Evolutionary conservation across 2,797 vertebrate species (phyloP).

Genomic region (Halcyon chelicuti): DNA sequence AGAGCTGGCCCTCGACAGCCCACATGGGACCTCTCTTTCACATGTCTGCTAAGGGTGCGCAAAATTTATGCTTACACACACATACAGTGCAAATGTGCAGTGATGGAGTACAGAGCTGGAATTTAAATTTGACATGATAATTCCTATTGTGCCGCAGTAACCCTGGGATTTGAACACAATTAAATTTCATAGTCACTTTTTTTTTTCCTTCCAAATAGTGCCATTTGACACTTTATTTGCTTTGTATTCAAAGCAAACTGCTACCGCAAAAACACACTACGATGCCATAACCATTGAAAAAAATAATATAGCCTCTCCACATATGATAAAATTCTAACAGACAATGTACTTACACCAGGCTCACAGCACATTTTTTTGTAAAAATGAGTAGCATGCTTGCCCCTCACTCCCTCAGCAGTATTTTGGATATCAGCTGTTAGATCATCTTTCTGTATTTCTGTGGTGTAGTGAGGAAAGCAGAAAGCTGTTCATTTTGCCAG

Average conservation of each 20-base stretch:
- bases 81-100: not conserved
- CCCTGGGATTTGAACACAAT: not conserved
- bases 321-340: not conserved
- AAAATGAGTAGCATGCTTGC: not conserved
- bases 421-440: not conserved
- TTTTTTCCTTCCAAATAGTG: not conserved
- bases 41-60: accelerated
- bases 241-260: slow-evolving; percentile 15
- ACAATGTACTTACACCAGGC: not conserved
- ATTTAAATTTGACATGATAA: not conserved
- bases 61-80: not conserved
- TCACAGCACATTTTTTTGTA: not conserved
- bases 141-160: not conserved
- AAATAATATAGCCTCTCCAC: not conserved
- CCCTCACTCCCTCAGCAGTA: not conserved
- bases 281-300: not conserved
- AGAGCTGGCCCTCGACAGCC: not conserved
- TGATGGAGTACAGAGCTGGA: not conserved
- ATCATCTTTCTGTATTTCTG: not conserved
- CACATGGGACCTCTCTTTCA: not conserved
- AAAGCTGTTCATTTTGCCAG: not conserved
- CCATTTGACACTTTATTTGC: not conserved
- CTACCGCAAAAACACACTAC: not conserved
- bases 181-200: not conserved
- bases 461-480: not conserved